phyloP scores from a whole-genome alignment of 2,797 vertebrate genomes.

The Aratinga solstitialis region DNA sequence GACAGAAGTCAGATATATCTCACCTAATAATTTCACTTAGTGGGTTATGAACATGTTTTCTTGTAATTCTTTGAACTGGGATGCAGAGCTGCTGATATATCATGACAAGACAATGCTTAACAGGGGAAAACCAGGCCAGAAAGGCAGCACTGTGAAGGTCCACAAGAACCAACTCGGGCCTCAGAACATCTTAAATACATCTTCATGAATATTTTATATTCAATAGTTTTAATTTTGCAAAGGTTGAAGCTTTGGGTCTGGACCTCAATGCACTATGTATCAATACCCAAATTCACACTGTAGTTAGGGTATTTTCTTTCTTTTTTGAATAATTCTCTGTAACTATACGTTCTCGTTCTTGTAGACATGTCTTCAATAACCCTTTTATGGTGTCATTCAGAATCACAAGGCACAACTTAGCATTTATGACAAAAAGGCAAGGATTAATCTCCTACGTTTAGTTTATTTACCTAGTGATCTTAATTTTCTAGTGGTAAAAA shows the following conservation, averaged over 20 bases:
- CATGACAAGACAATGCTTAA: not conserved
- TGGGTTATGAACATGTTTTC: not conserved
- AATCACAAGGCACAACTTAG: not conserved
- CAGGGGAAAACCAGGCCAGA: fast-evolving
- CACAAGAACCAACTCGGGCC: fast-evolving
- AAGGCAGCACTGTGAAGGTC: not conserved
- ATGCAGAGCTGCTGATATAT: not conserved
- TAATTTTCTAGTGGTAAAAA: not conserved
- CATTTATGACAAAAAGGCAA: not conserved
- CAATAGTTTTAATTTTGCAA: not conserved
- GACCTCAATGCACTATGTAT: not conserved
- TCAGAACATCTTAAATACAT: not conserved
- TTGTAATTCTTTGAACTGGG: not conserved
- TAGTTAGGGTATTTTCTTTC: not conserved
- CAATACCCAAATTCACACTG: not conserved
- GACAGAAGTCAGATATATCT: not conserved
- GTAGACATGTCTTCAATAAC: not conserved
- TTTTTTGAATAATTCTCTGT: not conserved
- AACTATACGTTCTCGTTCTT: not conserved
- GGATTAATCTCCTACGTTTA: not conserved
- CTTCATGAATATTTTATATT: not conserved
- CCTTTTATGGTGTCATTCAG: not conserved
- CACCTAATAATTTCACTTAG: not conserved
- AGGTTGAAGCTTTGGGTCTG: not conserved
- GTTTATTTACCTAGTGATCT: not conserved